These are phyloP conservation scores for Ptycholaimellus sp. DNA, from an alignment of 2,888 invertebrate genomes.

Conservation along the genomic window DNA sequence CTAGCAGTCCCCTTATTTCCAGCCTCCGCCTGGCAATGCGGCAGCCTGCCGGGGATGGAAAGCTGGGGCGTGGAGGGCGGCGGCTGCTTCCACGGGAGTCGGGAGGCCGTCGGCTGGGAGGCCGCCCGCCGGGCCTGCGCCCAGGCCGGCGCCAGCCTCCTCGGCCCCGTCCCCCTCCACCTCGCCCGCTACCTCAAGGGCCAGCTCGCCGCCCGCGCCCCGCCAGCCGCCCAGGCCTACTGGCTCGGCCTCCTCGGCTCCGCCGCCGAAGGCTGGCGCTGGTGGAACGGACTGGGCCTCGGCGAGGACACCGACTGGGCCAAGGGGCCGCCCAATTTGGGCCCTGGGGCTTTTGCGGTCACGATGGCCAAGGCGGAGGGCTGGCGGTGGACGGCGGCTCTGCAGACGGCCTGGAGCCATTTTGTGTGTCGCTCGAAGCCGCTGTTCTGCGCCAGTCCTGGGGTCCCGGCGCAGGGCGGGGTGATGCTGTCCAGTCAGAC, in stretches of 20 bases:
- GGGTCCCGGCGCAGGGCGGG: constrained; percentile 5
- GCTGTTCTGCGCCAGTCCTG: constrained; percentile 5
- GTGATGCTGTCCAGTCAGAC: constrained; percentile 5
- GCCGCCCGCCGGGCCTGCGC: constrained; percentile 1
- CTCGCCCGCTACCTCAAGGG: neutral
- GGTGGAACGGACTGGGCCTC: constrained; percentile 1
- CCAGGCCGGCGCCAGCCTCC: constrained; percentile 1
- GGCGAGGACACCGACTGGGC: constrained; percentile 1
- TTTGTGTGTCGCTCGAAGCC: constrained; percentile 5
- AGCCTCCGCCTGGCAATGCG: constrained; percentile 7
- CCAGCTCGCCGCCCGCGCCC: neutral
- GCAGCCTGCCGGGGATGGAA: neutral
- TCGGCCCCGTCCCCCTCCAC: neutral
- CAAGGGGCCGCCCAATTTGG: neutral
- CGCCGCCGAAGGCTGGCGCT: neutral
- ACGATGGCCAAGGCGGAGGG: neutral
- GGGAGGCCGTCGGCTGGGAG: neutral
- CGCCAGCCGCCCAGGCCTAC: constrained; percentile 2
- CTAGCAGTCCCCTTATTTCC: neutral
- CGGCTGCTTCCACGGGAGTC: constrained; percentile 5
- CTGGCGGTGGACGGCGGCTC: constrained; percentile 4
- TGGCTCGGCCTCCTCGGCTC: constrained; percentile 4
- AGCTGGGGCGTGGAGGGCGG: constrained; percentile 2
- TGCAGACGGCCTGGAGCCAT: constrained; percentile 2
- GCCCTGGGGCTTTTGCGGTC: constrained; percentile 1